These are phyloP conservation scores for Acipenser oxyrinchus DNA, from an alignment of 2,797 vertebrate species.

Conservation along the genomic window DNA sequence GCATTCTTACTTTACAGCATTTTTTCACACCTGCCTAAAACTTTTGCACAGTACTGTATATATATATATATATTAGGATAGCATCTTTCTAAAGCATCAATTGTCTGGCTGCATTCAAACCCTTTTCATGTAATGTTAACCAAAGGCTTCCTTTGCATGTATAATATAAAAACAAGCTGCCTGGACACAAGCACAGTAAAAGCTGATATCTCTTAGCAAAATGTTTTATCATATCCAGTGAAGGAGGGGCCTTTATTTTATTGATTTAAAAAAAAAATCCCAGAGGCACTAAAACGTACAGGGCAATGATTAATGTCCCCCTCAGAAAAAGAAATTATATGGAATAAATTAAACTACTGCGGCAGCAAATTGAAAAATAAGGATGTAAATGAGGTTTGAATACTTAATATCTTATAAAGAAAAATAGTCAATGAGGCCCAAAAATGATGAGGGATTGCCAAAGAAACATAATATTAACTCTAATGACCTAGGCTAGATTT, in stretches of 20 bases:
- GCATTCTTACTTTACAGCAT: too few species aligned
- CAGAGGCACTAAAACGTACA: slow-evolving; percentile 97
- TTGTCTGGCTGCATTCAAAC: slow-evolving; percentile 41
- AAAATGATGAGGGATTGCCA: slow-evolving; percentile 81
- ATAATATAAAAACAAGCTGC: slow-evolving; percentile 45
- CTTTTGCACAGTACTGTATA: too few species aligned
- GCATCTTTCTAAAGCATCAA: slow-evolving; percentile 51
- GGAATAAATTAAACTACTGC: slow-evolving; percentile 99
- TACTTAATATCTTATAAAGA: slow-evolving; percentile 98
- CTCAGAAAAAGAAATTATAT: slow-evolving; percentile 99
- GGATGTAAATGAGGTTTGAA: slow-evolving; percentile 99
- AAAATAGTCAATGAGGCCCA: slow-evolving; percentile 79
- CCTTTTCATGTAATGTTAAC: slow-evolving; percentile 10
- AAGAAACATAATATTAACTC: slow-evolving; percentile 69
- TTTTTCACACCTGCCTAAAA: too few species aligned
- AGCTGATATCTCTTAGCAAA: slow-evolving; percentile 59
- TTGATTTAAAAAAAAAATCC: slow-evolving; percentile 78
- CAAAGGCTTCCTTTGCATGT: slow-evolving; percentile 15
- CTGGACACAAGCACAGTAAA: slow-evolving; percentile 37
- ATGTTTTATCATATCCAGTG: slow-evolving; percentile 68
- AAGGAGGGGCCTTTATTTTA: slow-evolving; percentile 79
- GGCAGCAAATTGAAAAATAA: slow-evolving; percentile 99
- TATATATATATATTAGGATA: slow-evolving; percentile 29
- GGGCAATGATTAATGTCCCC: slow-evolving; percentile 99
- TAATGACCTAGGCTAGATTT: slow-evolving; percentile 51